Evolutionary conservation across 2,888 invertebrate genomes (phyloP).

Genomic region (Serrognathus titanus): DNA sequence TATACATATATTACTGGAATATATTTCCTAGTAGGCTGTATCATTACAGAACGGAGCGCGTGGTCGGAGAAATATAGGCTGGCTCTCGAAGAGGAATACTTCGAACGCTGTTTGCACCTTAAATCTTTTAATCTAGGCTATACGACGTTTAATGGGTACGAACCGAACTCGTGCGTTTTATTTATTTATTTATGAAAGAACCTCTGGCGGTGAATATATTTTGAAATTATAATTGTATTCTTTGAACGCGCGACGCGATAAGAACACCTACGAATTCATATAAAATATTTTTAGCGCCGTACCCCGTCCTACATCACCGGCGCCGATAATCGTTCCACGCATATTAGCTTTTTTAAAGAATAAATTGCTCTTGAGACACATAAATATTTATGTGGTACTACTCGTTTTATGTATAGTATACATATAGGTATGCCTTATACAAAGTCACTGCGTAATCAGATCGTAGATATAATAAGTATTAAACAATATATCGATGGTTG

Average conservation of each 20-base stretch:
- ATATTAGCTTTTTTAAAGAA: not conserved
- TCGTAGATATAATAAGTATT: too few relatives aligned
- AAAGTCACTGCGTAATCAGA: not conserved
- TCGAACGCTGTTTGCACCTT: conserved; percentile 15
- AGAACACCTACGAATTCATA: conserved; percentile 12
- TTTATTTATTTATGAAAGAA: not conserved
- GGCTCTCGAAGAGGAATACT: conserved; percentile 9
- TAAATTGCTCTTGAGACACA: not conserved
- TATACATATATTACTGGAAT: conserved; percentile 9
- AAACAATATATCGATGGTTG: too few relatives aligned
- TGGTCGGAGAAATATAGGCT: conserved; percentile 17
- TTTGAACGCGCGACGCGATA: not conserved
- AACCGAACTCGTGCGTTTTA: not conserved
- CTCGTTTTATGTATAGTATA: not conserved
- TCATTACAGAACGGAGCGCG: conserved; percentile 8
- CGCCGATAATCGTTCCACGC: conserved; percentile 16
- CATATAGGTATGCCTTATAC: conserved; percentile 1
- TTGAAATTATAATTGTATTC: conserved; percentile 3
- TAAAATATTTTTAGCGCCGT: conserved; percentile 13
- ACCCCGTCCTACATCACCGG: conserved; percentile 14
- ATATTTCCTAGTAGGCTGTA: conserved; percentile 10
- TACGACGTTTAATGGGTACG: not conserved
- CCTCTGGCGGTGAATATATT: not conserved
- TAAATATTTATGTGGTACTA: conserved; percentile 6
- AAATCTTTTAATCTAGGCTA: not conserved